A percentile compares a stretch with the other conserved stretches of the same genome.
phyloP scores from a whole-genome alignment of 1,140 invertebrate species.

The Brachionus calyciflorus region DNA sequence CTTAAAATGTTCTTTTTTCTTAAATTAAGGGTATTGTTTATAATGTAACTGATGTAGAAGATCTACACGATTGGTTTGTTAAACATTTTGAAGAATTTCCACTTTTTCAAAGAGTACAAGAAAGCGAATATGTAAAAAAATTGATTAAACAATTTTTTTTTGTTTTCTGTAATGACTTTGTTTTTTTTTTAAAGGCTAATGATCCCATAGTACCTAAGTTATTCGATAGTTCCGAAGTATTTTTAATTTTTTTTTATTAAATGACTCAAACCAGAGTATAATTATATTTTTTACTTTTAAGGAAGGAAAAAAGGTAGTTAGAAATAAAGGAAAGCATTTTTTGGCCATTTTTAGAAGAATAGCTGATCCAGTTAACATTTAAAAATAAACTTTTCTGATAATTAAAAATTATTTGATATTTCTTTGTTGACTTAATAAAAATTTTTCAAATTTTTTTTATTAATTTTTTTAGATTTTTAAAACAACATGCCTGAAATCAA shows the following conservation, averaged over 20 bases:
- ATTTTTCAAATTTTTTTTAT: not conserved
- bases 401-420: too few species aligned
- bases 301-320: constrained; percentile 94
- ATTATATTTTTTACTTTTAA: constrained; percentile 68
- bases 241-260: constrained; percentile 1
- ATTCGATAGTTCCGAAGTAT: constrained; percentile 35
- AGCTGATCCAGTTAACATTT: constrained; percentile 60
- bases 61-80: constrained; percentile 95
- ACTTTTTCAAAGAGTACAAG: constrained; percentile 72
- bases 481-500: not conserved
- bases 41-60: constrained; percentile 94
- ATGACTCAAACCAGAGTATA: not conserved
- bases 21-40: constrained; percentile 77
- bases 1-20: constrained; percentile 47
- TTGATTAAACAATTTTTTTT: not conserved
- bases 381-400: too few species aligned
- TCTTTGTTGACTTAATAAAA: not conserved
- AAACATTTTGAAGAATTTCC: constrained; percentile 85
- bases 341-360: constrained; percentile 74
- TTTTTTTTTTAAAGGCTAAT: not conserved
- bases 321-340: constrained; percentile 90
- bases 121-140: constrained; percentile 48
- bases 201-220: constrained; percentile 18
- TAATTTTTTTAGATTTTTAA: not conserved
- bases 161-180: not conserved